Evolutionary conservation across 2,113 vertebrate species (phyloP).

Genomic region (Ptychochromis oligacanthus): DNA sequence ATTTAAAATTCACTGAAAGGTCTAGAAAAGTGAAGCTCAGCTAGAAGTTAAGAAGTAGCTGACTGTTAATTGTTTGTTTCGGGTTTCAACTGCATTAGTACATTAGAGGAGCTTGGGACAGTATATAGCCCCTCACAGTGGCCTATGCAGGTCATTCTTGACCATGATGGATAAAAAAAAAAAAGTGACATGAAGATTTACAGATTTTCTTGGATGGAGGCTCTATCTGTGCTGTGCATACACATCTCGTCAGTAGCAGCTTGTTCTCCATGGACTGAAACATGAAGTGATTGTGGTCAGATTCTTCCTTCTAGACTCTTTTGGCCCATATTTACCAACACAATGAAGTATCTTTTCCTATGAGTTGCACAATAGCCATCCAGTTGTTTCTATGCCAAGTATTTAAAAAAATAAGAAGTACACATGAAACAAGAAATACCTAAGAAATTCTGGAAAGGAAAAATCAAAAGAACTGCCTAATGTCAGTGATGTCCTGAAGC

Average conservation of each 20-base stretch:
- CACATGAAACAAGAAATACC: slow-evolving; percentile 12
- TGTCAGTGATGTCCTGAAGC: slow-evolving; percentile 26
- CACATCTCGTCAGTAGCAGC: background rate
- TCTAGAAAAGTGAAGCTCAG: slow-evolving; percentile 3
- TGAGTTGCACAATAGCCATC: slow-evolving; percentile 37
- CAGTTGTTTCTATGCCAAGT: slow-evolving; percentile 52
- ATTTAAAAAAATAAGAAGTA: slow-evolving; percentile 21
- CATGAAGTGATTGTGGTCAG: background rate
- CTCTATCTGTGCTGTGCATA: background rate
- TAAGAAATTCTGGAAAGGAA: slow-evolving; percentile 25
- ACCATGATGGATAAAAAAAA: background rate
- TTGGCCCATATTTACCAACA: background rate
- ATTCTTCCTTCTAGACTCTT: background rate
- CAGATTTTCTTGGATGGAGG: background rate
- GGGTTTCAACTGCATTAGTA: background rate
- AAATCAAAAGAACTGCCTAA: background rate
- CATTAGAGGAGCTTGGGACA: background rate
- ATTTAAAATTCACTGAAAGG: background rate
- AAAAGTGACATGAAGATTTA: background rate
- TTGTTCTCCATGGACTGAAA: slow-evolving; percentile 5
- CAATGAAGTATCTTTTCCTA: background rate
- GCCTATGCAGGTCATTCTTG: slow-evolving; percentile 31
- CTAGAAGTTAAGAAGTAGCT: background rate
- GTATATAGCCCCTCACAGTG: slow-evolving; percentile 15
- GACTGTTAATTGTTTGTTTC: background rate